phyloP scores from a whole-genome alignment of 2,888 invertebrate species.

The Odontocolon sp. region DNA sequence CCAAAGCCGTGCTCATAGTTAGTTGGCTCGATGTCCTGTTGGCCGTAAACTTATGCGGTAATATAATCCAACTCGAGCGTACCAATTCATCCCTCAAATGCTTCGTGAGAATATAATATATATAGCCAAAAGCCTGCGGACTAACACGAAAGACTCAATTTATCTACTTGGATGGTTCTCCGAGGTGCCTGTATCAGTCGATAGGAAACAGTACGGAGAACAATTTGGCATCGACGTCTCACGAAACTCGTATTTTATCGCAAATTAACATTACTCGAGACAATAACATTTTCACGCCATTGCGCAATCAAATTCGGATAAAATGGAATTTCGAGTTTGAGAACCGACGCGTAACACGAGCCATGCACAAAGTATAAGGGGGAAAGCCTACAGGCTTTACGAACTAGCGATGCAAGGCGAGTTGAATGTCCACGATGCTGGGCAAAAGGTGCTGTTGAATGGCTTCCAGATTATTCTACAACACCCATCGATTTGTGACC shows the following conservation, averaged over 20 bases:
- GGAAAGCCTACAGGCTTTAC: slow-evolving; percentile 43
- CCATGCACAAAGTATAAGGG: slow-evolving; percentile 9
- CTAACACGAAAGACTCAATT: neutral
- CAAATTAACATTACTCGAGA: too few species aligned
- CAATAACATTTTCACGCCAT: too few species aligned
- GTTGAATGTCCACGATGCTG: slow-evolving; percentile 38
- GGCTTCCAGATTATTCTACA: slow-evolving; percentile 78
- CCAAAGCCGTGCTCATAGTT: slow-evolving; percentile 41
- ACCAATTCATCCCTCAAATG: slow-evolving; percentile 12
- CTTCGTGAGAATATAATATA: neutral
- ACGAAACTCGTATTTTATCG: neutral
- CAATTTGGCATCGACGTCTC: neutral
- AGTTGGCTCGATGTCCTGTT: slow-evolving; percentile 36
- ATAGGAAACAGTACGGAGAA: too few species aligned
- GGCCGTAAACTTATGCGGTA: slow-evolving; percentile 28
- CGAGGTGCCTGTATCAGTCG: neutral
- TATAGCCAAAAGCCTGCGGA: neutral
- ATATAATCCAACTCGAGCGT: slow-evolving; percentile 33
- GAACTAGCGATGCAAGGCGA: slow-evolving; percentile 5
- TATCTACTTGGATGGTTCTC: neutral
- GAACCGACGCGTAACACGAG: neutral
- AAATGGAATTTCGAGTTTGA: slow-evolving; percentile 11
- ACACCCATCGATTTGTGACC: slow-evolving; percentile 70
- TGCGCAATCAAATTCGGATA: neutral
- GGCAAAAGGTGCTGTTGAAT: slow-evolving; percentile 67